Conservation (phyloP, 53 echinoderm and acorn worm genomes). For the Holothuria leucospilota region DNA sequence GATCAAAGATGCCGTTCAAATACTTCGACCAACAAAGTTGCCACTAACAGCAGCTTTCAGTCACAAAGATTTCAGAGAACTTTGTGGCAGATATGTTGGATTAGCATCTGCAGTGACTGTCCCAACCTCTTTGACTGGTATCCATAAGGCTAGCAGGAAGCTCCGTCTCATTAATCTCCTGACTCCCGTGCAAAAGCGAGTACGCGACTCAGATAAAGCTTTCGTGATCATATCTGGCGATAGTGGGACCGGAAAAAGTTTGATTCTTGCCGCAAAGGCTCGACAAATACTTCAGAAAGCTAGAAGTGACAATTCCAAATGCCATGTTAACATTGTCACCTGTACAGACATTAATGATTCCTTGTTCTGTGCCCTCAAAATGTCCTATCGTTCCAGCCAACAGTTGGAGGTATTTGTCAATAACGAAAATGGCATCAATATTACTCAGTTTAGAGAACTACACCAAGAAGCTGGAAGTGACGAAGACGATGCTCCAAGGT, state of each 20-base stretch:
- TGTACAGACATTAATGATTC: slow-evolving; percentile 48
- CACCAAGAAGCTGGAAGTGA: slow-evolving; percentile 16
- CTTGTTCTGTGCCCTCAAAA: slow-evolving; percentile 22
- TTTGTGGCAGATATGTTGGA: slow-evolving; percentile 49
- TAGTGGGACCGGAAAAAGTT: slow-evolving; percentile 41
- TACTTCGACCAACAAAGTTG: background rate
- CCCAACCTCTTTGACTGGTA: background rate
- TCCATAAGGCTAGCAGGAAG: slow-evolving; percentile 18
- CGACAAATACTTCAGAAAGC: background rate
- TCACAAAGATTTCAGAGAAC: slow-evolving; percentile 11
- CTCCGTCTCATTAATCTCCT: slow-evolving; percentile 19
- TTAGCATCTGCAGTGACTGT: slow-evolving; percentile 42
- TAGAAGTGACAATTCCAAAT: background rate
- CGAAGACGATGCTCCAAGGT: background rate
- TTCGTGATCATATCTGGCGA: slow-evolving; percentile 21
- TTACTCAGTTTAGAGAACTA: slow-evolving; percentile 15
- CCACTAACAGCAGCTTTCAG: background rate
- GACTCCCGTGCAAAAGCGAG: slow-evolving; percentile 4
- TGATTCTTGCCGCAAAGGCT: slow-evolving; percentile 43
- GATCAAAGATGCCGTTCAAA: background rate
- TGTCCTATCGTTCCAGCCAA: slow-evolving; percentile 31
- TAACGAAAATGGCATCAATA: background rate
- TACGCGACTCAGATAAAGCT: background rate
- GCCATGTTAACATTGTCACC: slow-evolving; percentile 23
- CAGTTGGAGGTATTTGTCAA: slow-evolving; percentile 15